Evolutionary conservation across 2,113 vertebrate genomes (phyloP).

Genomic region (Penelope pileata): DNA sequence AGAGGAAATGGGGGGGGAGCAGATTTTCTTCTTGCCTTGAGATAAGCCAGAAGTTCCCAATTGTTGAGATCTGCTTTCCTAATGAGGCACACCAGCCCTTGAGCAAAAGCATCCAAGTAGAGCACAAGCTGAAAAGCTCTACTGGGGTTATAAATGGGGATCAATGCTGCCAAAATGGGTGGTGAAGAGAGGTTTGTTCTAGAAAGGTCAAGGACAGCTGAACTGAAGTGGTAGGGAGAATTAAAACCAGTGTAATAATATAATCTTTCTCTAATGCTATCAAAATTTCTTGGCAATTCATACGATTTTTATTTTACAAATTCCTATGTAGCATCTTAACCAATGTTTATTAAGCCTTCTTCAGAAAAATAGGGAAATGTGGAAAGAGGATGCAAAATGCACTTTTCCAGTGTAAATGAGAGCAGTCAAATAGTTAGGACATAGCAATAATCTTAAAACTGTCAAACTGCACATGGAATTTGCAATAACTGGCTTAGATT

Average conservation of each 20-base stretch:
- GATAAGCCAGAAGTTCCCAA: neutral
- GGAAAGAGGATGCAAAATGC: neutral
- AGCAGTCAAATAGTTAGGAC: neutral
- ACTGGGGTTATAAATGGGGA: neutral
- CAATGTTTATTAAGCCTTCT: neutral
- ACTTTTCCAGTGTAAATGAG: neutral
- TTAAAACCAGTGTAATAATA: neutral
- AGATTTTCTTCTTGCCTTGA: neutral
- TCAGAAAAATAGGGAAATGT: neutral
- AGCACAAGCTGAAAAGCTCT: neutral
- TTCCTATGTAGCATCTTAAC: neutral
- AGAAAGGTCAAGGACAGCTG: neutral
- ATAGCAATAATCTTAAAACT: neutral
- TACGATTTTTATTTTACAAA: neutral
- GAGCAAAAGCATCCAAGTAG: neutral
- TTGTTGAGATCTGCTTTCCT: neutral
- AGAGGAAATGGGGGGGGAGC: conserved; percentile 29
- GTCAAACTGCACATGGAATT: neutral
- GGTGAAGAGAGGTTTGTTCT: neutral
- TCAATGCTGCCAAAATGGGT: neutral
- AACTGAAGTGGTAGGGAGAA: neutral
- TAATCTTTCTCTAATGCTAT: neutral
- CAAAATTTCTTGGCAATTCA: neutral
- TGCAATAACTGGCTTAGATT: neutral
- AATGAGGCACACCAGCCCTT: neutral